Evolutionary conservation across 2,888 invertebrate genomes (phyloP).

Genomic region (Drosophila yooni): DNA sequence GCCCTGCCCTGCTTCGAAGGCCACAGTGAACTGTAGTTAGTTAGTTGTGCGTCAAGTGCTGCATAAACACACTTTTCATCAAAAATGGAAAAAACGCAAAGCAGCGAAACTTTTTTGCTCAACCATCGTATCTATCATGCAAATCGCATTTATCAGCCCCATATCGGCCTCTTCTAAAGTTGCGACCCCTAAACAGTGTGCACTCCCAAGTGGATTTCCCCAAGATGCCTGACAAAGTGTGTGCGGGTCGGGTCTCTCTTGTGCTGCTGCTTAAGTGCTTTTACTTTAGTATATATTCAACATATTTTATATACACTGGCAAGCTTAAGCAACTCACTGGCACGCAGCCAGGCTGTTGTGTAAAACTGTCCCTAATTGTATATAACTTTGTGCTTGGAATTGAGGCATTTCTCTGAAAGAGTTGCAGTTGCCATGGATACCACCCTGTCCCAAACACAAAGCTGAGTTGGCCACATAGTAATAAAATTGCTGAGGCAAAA

Average conservation of each 20-base stretch:
- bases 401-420: background rate
- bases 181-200: constrained; percentile 15
- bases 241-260: background rate
- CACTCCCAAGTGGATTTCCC: constrained; percentile 7
- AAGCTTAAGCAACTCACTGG: background rate
- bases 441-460: background rate
- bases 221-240: background rate
- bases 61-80: constrained; percentile 41
- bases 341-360: background rate
- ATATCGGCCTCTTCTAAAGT: constrained; percentile 14
- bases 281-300: background rate
- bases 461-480: background rate
- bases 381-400: constrained; percentile 4
- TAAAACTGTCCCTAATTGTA: background rate
- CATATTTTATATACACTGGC: background rate
- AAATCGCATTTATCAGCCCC: constrained; percentile 4
- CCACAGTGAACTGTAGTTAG: constrained; percentile 8
- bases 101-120: constrained; percentile 9
- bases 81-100: constrained; percentile 2
- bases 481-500: background rate
- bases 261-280: constrained; percentile 11
- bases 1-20: background rate
- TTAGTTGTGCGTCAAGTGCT: constrained; percentile 40
- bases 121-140: background rate
- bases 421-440: background rate